Evolutionary conservation across 53 echinoderm and acorn worm species (phyloP).

Genomic region (Glandiceps talaboti): DNA sequence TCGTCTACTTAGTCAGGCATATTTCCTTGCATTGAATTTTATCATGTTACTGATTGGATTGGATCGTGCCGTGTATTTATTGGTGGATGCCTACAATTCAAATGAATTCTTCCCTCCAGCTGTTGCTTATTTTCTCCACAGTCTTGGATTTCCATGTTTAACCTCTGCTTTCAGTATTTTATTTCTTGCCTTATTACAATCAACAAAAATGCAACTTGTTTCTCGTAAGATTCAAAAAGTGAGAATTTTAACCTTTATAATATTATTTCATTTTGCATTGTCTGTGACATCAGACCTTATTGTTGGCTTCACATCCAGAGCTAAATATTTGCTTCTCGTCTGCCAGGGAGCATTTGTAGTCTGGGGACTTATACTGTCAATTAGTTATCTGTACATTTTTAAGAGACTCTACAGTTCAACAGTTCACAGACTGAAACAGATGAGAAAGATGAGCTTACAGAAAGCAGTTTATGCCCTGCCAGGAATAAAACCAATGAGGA

Average conservation of each 20-base stretch:
- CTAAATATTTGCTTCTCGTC: conserved; percentile 46
- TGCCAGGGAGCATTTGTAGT: conserved; percentile 81
- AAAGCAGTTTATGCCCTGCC: conserved; percentile 20
- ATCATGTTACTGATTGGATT: conserved; percentile 70
- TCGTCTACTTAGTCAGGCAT: conserved; percentile 65
- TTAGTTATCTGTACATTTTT: conserved; percentile 84
- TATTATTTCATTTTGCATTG: conserved; percentile 58
- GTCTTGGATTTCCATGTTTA: conserved; percentile 89
- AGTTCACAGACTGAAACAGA: conserved; percentile 44
- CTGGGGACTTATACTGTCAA: conserved; percentile 72
- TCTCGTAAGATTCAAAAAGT: conserved; percentile 66
- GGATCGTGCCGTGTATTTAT: conserved; percentile 65
- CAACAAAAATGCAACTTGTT: conserved; percentile 66
- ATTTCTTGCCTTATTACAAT: conserved; percentile 76
- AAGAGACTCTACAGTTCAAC: conserved; percentile 75
- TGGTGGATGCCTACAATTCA: conserved; percentile 90
- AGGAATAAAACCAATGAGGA: conserved; percentile 27
- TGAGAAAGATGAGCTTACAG: conserved; percentile 55
- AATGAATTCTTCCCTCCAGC: conserved; percentile 48
- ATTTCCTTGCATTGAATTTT: conserved; percentile 77
- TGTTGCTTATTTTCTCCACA: conserved; percentile 70
- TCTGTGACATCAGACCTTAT: conserved; percentile 64
- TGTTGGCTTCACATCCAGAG: conserved; percentile 43
- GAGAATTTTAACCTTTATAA: conserved; percentile 46
- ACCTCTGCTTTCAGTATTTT: conserved; percentile 95